Base-by-base conservation (phyloP, 1,140 invertebrate species). In the Zaprionus inermis region DNA sequence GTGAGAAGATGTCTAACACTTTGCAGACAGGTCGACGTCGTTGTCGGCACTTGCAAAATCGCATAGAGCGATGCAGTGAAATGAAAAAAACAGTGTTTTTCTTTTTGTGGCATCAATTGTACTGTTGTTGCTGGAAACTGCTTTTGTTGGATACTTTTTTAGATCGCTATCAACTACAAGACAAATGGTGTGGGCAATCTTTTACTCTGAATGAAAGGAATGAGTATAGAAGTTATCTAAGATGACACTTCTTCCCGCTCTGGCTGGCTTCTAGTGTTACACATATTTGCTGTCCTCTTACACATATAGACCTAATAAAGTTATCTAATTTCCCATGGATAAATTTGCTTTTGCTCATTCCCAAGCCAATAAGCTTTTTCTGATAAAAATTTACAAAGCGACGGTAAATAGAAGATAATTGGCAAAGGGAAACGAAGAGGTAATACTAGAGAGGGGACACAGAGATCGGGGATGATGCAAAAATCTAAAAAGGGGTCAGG, bases 161-260 rank as follows among this genome's bases (percentile, higher is more conserved):
- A 85, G 90, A 91, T 91, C 69, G 54, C 70, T 76, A 91, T 91
- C 90, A 86, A 67, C 72, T 74, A 76, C 76, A 72, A 91, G 90
- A 91, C 90, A 91, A 91, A 91, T 91, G 84, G 79, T 91, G 81
- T 91, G 90, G 81, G 75, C 84, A 89, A 89, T 89, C 80, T 89
- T 81, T 78, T 89, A 68, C 66, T 69, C 67, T 68, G 58, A 83
- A 81, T n/a, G n/a, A n/a, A n/a, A n/a, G n/a, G n/a, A n/a, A n/a
- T 78, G 74, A 78, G 72, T 89, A 76, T 78, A 81, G 64, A 52
- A 89, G 72, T 78, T 81, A 84, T 78, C 85, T 81, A 63, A 83
- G 81, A 81, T 81, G 84, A 78, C 84, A 89, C 75, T 81, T 84
- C 83, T 78, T 72, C 59, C 58, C 57, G 49, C 49, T 66, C 34